phyloP scores from a whole-genome alignment of 2,113 vertebrate genomes.

The Calidris pugnax region DNA sequence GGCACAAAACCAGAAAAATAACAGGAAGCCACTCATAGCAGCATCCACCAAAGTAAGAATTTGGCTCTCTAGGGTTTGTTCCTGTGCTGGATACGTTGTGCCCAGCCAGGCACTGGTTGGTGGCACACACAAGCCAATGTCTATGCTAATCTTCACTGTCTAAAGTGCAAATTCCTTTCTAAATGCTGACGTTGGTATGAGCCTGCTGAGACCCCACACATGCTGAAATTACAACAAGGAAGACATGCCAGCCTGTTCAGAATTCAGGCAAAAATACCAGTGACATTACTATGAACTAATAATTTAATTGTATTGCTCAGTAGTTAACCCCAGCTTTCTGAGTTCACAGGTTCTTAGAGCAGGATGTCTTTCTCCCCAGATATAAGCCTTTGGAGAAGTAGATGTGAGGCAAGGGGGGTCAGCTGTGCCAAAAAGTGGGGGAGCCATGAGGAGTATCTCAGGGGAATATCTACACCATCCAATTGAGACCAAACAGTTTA shows the following conservation, averaged over 20 bases:
- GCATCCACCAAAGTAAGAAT: not conserved
- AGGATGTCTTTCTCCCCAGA: not conserved
- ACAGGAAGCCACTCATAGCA: not conserved
- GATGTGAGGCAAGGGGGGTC: not conserved
- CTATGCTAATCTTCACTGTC: not conserved
- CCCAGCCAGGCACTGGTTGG: not conserved
- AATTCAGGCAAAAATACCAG: not conserved
- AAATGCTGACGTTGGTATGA: not conserved
- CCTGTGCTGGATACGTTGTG: not conserved
- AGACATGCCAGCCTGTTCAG: not conserved
- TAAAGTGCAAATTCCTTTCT: not conserved
- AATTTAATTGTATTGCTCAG: not conserved
- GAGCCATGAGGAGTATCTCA: not conserved
- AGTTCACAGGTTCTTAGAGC: not conserved
- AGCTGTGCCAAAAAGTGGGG: not conserved
- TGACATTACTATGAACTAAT: not conserved
- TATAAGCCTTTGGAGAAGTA: not conserved
- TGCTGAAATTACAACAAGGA: not conserved
- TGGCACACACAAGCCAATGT: not conserved
- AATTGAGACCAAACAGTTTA: not conserved
- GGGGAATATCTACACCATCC: not conserved
- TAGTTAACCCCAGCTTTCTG: not conserved
- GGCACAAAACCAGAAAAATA: not conserved
- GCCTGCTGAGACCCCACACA: not conserved
- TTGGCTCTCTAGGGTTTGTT: not conserved